phyloP scores from a whole-genome alignment of 2,797 vertebrate species.

The Myotis planiceps region DNA sequence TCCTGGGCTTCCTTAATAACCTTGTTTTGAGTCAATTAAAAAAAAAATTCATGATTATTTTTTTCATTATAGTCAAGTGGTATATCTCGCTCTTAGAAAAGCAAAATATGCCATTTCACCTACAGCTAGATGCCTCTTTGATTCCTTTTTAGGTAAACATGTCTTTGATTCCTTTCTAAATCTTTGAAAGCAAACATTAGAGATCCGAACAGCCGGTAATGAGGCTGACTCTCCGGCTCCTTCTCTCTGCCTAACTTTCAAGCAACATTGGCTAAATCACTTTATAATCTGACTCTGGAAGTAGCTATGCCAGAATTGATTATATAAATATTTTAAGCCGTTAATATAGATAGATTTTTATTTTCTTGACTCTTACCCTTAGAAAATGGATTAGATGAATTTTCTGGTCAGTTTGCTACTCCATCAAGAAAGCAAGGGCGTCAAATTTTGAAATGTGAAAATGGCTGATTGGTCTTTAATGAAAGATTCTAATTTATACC shows the following conservation, averaged over 20 bases:
- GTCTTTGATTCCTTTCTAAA: constrained; percentile 23
- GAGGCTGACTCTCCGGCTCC: background rate
- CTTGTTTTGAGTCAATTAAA: background rate
- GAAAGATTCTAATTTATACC: constrained; percentile 75
- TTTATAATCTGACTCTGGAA: constrained; percentile 56
- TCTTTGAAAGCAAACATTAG: constrained; percentile 54
- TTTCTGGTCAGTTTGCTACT: constrained; percentile 76
- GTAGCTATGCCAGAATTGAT: constrained; percentile 62
- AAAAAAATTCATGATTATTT: background rate
- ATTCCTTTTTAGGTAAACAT: constrained; percentile 22
- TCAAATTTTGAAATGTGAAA: constrained; percentile 73
- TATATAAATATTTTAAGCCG: constrained; percentile 73
- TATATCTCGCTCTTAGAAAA: background rate
- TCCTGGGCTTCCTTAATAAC: background rate
- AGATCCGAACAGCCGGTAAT: background rate
- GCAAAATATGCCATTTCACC: background rate
- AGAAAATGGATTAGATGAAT: constrained; percentile 70
- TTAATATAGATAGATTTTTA: constrained; percentile 69
- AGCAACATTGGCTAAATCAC: constrained; percentile 63
- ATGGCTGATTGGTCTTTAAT: constrained; percentile 74
- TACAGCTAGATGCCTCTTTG: background rate
- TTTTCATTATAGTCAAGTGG: background rate
- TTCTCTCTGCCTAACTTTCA: constrained; percentile 34
- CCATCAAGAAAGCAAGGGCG: constrained; percentile 66
- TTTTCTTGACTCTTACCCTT: constrained; percentile 63